Evolutionary conservation across 2,888 invertebrate genomes (phyloP).

Genomic region (Aphrophora alni): DNA sequence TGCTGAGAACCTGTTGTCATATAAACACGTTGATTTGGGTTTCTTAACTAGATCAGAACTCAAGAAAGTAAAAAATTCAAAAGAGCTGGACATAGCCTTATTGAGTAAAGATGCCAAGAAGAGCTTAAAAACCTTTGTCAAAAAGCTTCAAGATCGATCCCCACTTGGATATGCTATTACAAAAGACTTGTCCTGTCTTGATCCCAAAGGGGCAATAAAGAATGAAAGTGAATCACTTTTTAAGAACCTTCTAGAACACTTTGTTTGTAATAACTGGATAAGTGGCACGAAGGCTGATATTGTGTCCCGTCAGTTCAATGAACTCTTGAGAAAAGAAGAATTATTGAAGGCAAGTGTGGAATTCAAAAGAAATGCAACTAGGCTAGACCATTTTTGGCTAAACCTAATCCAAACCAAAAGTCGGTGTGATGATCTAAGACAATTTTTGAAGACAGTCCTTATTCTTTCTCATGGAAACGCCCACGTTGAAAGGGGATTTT

Average conservation of each 20-base stretch:
- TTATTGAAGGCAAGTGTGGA: neutral
- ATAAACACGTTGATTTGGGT: neutral
- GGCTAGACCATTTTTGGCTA: slow-evolving; percentile 7
- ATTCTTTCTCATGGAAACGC: slow-evolving; percentile 14
- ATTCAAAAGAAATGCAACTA: neutral
- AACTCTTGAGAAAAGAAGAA: neutral
- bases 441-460: slow-evolving; percentile 4
- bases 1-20: neutral
- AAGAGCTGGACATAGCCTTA: neutral
- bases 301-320: too few species aligned
- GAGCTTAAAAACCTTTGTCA: neutral
- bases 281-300: slow-evolving; percentile 7
- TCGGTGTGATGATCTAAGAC: slow-evolving; percentile 2
- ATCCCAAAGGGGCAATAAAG: neutral
- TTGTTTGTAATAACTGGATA: too few species aligned
- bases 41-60: slow-evolving; percentile 2
- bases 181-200: neutral
- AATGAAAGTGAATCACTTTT: too few species aligned
- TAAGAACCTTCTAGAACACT: too few species aligned
- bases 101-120: neutral
- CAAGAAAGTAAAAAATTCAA: neutral
- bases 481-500: slow-evolving; percentile 14
- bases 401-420: too few species aligned
- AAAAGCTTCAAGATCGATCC: neutral
- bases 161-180: neutral